Evolutionary conservation across 2,797 vertebrate genomes (phyloP), one percentile per base, ranked within the genome.

Genomic region (Euthynnus affinis): DNA sequence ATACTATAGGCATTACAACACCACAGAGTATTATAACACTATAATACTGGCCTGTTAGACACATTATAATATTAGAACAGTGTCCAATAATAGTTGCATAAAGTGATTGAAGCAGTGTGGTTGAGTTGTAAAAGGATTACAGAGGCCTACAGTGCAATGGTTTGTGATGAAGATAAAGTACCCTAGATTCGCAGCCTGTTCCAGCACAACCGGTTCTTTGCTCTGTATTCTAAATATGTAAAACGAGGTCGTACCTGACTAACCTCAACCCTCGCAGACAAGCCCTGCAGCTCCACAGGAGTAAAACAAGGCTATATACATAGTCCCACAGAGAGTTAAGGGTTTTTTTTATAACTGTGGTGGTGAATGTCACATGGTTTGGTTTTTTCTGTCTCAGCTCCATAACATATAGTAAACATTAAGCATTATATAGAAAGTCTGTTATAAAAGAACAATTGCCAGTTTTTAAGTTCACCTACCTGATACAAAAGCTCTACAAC

Each of bases 171-270:
- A 86, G 67, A 78, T 67, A 46, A 67, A 57, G 53, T 87, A 88
- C 40, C 83, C 85, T 46, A 76, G 80, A 87, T 93, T 85, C 71
- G 25, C 75, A 72, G 78, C 29, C 72, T 80, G 60, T 80, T 84
- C 86, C 78, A 76, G 87, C 76, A 89, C 80, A 92, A 92, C 90
- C 72, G 23, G 91, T 93, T 93, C 87, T 84, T 55, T 71, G 85
- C 85, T 80, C 81, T 80, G 81, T 62, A 84, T 85, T 90, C 84
- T 90, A 83, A 91, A 89, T 89, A 91, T 88, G 89, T 89, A 86
- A 84, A 91, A 86, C 67, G 25, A 91, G 90, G 92, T 88, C 91
- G 82, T 79, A 89, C 78, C 88, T 91, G 84, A 86, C 82, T 78
- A 83, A 92, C 87, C 90, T 76, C 73, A 68, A 58, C 51, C 63